Conservation (phyloP, 1,140 invertebrate species). For the Heliconius hermathena region DNA sequence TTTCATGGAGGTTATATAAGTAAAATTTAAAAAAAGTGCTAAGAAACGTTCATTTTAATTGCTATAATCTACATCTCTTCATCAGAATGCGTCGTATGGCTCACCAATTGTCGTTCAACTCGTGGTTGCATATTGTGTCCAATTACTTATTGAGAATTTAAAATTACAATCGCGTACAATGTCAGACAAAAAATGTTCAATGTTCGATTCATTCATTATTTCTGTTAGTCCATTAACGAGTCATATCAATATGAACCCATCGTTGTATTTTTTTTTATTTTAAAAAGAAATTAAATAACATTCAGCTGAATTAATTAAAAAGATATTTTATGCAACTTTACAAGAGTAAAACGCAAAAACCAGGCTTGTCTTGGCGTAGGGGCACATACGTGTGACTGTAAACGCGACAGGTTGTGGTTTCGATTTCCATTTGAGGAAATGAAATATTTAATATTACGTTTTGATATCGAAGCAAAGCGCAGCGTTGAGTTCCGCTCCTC, state of each 20-base stretch:
- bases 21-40: conserved; percentile 32
- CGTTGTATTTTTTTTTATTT: neutral
- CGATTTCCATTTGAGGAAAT: no score
- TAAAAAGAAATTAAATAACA: neutral
- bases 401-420: no score
- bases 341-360: no score
- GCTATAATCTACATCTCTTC: conserved; percentile 34
- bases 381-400: no score
- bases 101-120: conserved; percentile 39
- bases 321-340: neutral
- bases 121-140: conserved; percentile 38
- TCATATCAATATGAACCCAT: conserved; percentile 13
- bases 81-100: conserved; percentile 35
- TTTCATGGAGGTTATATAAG: conserved; percentile 45
- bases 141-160: conserved; percentile 40
- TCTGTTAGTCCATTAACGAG: conserved; percentile 36
- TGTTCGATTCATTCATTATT: conserved; percentile 41
- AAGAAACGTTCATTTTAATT: conserved; percentile 28
- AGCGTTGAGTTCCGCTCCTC: no score
- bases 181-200: conserved; percentile 39
- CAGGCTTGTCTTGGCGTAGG: no score
- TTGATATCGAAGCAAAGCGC: no score
- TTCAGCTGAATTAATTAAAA: neutral
- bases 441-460: no score
- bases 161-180: conserved; percentile 41